Evolutionary conservation across 2,113 vertebrate genomes (phyloP).

Genomic region (Scomber colias): DNA sequence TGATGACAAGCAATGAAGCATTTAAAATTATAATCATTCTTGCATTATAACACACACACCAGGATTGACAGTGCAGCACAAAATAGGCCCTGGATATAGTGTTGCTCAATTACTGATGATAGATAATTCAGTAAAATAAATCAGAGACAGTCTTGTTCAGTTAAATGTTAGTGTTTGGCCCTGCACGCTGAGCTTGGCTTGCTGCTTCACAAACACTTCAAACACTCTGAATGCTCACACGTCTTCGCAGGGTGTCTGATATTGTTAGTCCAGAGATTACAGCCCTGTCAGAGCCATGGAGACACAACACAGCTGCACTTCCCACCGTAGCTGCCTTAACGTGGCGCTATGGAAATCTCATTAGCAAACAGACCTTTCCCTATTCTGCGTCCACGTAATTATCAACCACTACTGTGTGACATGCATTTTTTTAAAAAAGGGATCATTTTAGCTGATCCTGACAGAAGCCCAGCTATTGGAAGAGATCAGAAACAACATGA

Average conservation of each 20-base stretch:
- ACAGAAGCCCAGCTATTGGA: slow-evolving; percentile 1
- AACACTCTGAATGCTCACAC: slow-evolving; percentile 69
- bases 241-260: slow-evolving; percentile 77
- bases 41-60: not conserved
- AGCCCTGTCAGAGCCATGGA: slow-evolving; percentile 73
- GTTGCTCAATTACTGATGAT: slow-evolving; percentile 31
- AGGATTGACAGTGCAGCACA: not conserved
- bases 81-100: not conserved
- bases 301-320: slow-evolving; percentile 79
- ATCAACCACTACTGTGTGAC: slow-evolving; percentile 56
- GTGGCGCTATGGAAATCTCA: slow-evolving; percentile 75
- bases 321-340: slow-evolving; percentile 69
- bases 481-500: slow-evolving; percentile 23
- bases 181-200: slow-evolving; percentile 44
- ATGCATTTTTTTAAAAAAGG: slow-evolving; percentile 10
- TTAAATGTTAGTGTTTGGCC: slow-evolving; percentile 51
- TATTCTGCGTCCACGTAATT: slow-evolving; percentile 49
- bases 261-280: slow-evolving; percentile 81
- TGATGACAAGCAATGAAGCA: slow-evolving; percentile 38
- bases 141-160: slow-evolving; percentile 19
- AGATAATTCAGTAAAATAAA: slow-evolving; percentile 46
- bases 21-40: slow-evolving; percentile 35
- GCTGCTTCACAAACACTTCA: slow-evolving; percentile 73
- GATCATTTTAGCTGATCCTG: slow-evolving; percentile 32
- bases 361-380: slow-evolving; percentile 63